Base-by-base conservation (phyloP, 2,888 invertebrate species). In the Macaria notata region DNA sequence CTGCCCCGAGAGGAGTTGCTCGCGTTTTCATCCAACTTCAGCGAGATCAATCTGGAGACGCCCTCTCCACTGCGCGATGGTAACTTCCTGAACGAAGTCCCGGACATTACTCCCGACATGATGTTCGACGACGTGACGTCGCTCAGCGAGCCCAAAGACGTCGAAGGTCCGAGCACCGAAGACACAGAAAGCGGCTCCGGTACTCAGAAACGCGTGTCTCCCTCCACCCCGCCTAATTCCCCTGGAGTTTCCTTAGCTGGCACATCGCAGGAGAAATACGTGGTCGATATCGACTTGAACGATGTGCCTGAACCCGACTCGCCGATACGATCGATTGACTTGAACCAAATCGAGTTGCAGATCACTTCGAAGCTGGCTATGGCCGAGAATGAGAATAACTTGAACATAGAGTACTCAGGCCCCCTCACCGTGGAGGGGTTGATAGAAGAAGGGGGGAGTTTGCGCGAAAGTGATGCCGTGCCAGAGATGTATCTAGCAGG, bases 1-100 rank as follows among this genome's bases (percentile, higher is more conserved):
- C 63, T 89, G 31, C 88, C 88, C 0, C 88, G 86, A 65, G 92
- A 92, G 67, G 92, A 92, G 67, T 63, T 89, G n/a, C 64, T 92
- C 33, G 90, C 92, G 4, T 92, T 92, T 67, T 93, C 92, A 0
- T 92, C 92, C 0, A 92, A 93, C 65, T 93, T 93, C 58, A 91
- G 88, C 60, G 92, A 92, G 54, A 89, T 90, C 4, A 85, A 90
- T 68, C 77, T 91, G 4, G 90, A 84, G 73, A 91, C 91, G 1
- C 91, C 91, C 0, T 91, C 91, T 0, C 91, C 91, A 0, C 62
- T 91, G 47, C 83, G 90, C 9, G 91, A 91, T 48, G 83, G 79
- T 0, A 90, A 90, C 66, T 91, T 91, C 66, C 65, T 91, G 1
- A 89, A 88, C 62, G 90, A 91, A 82, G 91, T 91, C 0, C 91